phyloP scores from a whole-genome alignment of 2,113 vertebrate genomes.

The Perca flavescens region DNA sequence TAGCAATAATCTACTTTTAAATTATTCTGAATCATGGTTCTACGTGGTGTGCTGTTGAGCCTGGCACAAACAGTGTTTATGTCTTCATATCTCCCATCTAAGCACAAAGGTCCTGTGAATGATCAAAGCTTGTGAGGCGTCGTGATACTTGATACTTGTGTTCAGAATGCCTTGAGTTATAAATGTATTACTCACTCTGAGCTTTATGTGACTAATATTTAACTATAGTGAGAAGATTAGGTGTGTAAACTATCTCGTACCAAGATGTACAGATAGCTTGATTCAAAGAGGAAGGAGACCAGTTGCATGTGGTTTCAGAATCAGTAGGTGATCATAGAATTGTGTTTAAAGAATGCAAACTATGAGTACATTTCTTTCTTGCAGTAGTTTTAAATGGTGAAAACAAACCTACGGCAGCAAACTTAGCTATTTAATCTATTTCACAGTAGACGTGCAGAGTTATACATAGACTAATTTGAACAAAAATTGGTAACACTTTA shows the following conservation, averaged over 20 bases:
- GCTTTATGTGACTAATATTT: slow-evolving; percentile 59
- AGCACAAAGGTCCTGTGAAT: slow-evolving; percentile 63
- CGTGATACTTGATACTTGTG: slow-evolving; percentile 17
- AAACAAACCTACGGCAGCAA: neutral
- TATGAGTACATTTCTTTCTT: neutral
- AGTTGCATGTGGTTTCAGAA: neutral
- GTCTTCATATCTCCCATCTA: slow-evolving; percentile 31
- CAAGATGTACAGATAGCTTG: slow-evolving; percentile 1
- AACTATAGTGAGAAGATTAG: slow-evolving; percentile 35
- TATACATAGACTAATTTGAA: neutral
- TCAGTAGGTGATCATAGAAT: neutral
- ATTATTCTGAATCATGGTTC: neutral
- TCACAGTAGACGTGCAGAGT: neutral
- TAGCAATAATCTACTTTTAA: neutral
- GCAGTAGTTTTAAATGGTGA: neutral
- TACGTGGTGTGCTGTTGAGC: slow-evolving; percentile 6
- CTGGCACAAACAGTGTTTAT: slow-evolving; percentile 18
- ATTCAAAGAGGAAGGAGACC: slow-evolving; percentile 1
- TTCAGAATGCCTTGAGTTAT: slow-evolving; percentile 31
- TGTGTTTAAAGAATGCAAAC: neutral
- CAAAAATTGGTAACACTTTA: neutral
- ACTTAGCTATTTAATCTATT: neutral
- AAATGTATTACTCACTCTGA: slow-evolving; percentile 51
- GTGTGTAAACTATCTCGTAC: slow-evolving; percentile 23
- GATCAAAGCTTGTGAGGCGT: slow-evolving; percentile 41